phyloP scores from a whole-genome alignment of 2,888 invertebrate genomes.

The Polia nebulosa region DNA sequence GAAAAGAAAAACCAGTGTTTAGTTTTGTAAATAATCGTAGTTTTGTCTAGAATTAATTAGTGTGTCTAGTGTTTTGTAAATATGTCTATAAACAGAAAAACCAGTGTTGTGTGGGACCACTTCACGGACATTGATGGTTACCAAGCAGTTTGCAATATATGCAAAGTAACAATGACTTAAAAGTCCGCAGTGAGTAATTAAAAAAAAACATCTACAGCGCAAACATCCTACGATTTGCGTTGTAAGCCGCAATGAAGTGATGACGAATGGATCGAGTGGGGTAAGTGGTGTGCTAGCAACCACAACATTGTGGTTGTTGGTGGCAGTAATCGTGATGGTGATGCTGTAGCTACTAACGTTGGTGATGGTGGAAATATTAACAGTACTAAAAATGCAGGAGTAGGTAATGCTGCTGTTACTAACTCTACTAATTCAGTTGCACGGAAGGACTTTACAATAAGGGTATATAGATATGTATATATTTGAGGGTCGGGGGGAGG shows the following conservation, averaged over 20 bases:
- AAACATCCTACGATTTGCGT: conserved; percentile 3
- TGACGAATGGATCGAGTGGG: neutral
- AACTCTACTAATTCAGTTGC: neutral
- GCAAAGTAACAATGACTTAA: neutral
- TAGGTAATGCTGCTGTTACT: neutral
- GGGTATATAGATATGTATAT: no score
- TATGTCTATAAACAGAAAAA: conserved; percentile 8
- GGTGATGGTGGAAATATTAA: no score
- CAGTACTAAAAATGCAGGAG: neutral
- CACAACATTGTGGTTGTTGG: neutral
- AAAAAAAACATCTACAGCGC: conserved; percentile 1
- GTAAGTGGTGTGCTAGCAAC: neutral
- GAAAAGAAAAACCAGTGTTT: no score
- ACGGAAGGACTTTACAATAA: no score
- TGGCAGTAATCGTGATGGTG: conserved; percentile 2
- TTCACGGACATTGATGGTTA: neutral
- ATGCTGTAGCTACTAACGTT: no score
- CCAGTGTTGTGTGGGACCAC: neutral
- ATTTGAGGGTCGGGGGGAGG: no score
- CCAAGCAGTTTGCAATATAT: neutral
- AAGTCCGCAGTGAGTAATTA: conserved; percentile 1
- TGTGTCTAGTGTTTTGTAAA: neutral
- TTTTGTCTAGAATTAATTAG: no score
- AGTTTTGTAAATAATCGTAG: no score
- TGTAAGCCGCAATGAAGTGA: neutral